A percentile compares a stretch with the other conserved stretches of the same genome.
These are phyloP conservation scores for Montifringilla adamsi DNA, from an alignment of 2,113 vertebrate species.

Conservation along the genomic window DNA sequence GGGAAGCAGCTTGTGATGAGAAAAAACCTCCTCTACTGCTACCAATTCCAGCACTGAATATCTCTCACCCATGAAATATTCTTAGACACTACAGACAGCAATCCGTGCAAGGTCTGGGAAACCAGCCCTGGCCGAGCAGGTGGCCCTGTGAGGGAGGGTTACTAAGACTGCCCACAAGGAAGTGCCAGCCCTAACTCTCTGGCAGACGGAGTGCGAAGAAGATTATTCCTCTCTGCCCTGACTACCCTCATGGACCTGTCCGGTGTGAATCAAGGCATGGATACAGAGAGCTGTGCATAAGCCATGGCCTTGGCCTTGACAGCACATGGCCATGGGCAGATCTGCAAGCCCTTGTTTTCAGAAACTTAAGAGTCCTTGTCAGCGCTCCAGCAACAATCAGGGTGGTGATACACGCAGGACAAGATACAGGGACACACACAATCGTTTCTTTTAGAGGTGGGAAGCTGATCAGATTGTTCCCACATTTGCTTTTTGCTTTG, in stretches of 20 bases:
- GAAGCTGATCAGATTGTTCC: not conserved
- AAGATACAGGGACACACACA: not conserved
- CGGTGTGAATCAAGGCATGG: fast-evolving
- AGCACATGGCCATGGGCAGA: fast-evolving
- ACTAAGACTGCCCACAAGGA: not conserved
- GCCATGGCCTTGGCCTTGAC: fast-evolving
- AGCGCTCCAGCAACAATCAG: not conserved
- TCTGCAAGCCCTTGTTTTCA: not conserved
- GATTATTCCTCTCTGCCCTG: not conserved
- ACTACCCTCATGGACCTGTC: fast-evolving
- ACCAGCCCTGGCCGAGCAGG: fast-evolving
- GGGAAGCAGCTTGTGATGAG: not conserved
- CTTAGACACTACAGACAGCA: not conserved
- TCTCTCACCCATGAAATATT: not conserved
- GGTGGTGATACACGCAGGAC: fast-evolving
- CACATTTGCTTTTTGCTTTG: not conserved
- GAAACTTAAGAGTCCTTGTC: not conserved
- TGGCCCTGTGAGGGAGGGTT: not conserved
- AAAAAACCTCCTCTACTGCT: not conserved
- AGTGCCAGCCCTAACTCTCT: not conserved
- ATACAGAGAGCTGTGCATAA: fast-evolving
- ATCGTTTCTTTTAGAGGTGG: not conserved
- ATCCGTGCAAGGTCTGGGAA: not conserved
- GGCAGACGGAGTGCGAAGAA: not conserved
- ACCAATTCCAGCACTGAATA: not conserved